A percentile compares a stretch with the other conserved stretches of the same genome.
Evolutionary conservation across 2,797 vertebrate species (phyloP).

Genomic region (Gephyroberyx darwinii): DNA sequence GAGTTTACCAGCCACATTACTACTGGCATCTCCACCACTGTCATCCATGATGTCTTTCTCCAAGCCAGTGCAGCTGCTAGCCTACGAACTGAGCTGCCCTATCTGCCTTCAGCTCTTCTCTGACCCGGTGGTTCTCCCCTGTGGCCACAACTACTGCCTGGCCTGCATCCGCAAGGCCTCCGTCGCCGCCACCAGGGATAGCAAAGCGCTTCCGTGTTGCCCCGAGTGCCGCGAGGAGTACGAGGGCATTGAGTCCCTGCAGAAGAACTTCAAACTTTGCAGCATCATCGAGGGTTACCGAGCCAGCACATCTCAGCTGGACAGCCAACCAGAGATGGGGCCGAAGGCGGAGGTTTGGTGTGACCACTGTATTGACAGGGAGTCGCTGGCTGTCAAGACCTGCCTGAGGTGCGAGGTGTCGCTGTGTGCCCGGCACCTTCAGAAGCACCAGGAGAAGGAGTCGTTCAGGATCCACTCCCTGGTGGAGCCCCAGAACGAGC

Average conservation of each 20-base stretch:
- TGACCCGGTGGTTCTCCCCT: constrained; percentile 75
- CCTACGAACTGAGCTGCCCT: constrained; percentile 79
- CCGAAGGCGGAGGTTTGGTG: constrained; percentile 48
- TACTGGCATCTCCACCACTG: too few relatives aligned
- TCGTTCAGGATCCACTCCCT: constrained; percentile 67
- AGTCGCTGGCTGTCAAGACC: constrained; percentile 68
- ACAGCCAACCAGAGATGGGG: neutral
- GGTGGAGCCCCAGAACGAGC: constrained; percentile 51
- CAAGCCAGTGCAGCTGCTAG: constrained; percentile 63
- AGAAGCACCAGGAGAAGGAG: constrained; percentile 72
- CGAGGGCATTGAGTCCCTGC: constrained; percentile 52
- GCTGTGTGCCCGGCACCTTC: constrained; percentile 81
- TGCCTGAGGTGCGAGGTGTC: constrained; percentile 80
- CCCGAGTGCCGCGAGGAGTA: constrained; percentile 79
- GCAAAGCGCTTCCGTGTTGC: constrained; percentile 51
- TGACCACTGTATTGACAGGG: constrained; percentile 72
- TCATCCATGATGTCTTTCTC: constrained; percentile 56
- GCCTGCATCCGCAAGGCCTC: constrained; percentile 63
- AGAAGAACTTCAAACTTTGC: constrained; percentile 80
- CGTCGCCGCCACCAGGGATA: neutral
- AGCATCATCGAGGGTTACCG: constrained; percentile 76
- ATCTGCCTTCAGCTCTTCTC: constrained; percentile 78
- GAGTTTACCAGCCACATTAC: neutral
- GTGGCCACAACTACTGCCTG: constrained; percentile 82
- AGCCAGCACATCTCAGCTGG: constrained; percentile 17